phyloP scores from a whole-genome alignment of 2,113 vertebrate genomes.

The Triplophysa tibetana region DNA sequence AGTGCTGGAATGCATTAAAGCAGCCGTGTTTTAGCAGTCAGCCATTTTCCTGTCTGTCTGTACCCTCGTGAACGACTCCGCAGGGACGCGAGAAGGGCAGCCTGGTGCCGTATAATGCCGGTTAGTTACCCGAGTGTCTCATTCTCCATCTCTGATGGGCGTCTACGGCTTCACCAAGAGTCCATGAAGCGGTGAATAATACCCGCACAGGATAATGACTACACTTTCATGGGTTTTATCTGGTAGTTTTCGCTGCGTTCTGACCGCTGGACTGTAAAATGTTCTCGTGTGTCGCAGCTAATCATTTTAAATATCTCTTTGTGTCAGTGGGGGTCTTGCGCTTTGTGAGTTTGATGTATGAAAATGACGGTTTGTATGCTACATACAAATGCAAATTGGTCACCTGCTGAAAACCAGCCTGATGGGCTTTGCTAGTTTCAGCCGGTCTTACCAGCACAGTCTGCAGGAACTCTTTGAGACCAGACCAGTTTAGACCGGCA shows the following conservation, averaged over 20 bases:
- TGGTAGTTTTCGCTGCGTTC: not conserved
- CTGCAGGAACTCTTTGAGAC: too few relatives aligned
- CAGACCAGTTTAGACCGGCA: too few relatives aligned
- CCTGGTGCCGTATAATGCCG: not conserved
- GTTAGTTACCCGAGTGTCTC: conserved; percentile 27
- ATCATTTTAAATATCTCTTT: not conserved
- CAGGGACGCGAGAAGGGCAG: not conserved
- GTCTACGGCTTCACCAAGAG: conserved; percentile 15
- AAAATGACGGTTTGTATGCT: not conserved
- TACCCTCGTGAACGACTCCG: not conserved
- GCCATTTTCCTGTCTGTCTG: conserved; percentile 1
- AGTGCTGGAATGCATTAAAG: not conserved
- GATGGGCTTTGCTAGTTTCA: too few relatives aligned
- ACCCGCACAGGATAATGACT: conserved; percentile 6
- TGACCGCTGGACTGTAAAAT: not conserved
- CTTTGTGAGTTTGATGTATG: not conserved
- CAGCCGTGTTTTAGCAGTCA: not conserved
- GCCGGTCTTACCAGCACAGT: too few relatives aligned
- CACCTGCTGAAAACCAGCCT: too few relatives aligned
- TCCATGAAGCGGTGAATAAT: conserved; percentile 16
- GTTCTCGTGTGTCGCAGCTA: not conserved
- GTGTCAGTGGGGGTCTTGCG: not conserved
- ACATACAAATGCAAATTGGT: not conserved
- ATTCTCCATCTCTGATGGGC: conserved; percentile 20
- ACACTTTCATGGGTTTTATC: not conserved